These are phyloP conservation scores for Protobothrops mucrosquamatus DNA, from an alignment of 2,113 vertebrate genomes.

Conservation along the genomic window DNA sequence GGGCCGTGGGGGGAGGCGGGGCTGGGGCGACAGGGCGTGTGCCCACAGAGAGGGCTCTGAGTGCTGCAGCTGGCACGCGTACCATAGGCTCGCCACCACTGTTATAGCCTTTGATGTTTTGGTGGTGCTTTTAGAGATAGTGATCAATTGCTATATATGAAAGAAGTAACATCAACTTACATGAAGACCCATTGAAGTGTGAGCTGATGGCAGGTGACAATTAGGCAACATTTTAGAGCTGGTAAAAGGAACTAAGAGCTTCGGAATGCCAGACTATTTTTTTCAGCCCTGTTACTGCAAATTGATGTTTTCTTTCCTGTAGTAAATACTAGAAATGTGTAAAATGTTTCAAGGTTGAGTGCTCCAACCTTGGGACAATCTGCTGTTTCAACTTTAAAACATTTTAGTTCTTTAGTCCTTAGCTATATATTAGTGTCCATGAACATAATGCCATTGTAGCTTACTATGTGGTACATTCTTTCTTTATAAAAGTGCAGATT, in stretches of 20 bases:
- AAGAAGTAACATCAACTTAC: neutral
- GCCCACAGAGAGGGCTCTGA: too few species aligned
- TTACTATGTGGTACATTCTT: neutral
- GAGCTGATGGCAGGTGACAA: neutral
- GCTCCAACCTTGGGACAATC: neutral
- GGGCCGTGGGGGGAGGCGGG: too few species aligned
- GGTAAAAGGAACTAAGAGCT: neutral
- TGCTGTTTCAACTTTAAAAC: neutral
- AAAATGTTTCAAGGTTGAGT: neutral
- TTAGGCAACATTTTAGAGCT: neutral
- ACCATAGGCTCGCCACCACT: too few species aligned
- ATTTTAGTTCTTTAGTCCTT: neutral
- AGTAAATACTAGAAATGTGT: neutral
- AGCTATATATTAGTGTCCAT: neutral
- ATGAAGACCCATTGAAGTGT: neutral
- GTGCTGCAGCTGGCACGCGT: too few species aligned
- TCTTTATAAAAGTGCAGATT: neutral
- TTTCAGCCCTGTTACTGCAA: neutral
- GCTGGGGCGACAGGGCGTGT: too few species aligned
- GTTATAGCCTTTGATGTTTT: neutral
- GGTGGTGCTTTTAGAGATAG: neutral
- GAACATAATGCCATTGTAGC: neutral
- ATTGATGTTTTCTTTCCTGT: neutral
- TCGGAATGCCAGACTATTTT: neutral
- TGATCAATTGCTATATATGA: neutral